Conservation (phyloP, 2,888 invertebrate genomes). For the Chymomyza amoena region DNA sequence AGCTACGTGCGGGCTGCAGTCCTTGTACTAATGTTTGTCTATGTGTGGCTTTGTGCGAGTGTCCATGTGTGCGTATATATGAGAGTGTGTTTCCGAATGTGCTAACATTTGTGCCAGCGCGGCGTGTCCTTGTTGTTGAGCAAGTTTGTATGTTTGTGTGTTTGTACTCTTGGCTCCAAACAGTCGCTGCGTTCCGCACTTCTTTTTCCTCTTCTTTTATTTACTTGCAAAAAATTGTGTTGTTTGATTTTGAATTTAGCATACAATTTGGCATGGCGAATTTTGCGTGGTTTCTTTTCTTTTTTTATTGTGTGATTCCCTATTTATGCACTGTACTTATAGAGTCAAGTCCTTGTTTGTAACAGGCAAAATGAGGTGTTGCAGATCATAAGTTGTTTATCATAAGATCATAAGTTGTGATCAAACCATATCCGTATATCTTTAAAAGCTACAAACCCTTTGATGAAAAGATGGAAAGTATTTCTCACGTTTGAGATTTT, state of each 20-base stretch:
- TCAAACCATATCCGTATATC: no score
- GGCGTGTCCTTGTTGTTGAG: neutral
- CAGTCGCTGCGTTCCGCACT: constrained; percentile 44
- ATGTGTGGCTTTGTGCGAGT: constrained; percentile 51
- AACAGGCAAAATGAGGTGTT: no score
- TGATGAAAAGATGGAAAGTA: no score
- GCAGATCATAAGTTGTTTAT: no score
- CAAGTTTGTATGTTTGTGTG: neutral
- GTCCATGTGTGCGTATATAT: constrained; percentile 14
- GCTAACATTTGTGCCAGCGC: constrained; percentile 53
- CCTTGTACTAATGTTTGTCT: constrained; percentile 64
- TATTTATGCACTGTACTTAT: no score
- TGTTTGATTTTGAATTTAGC: constrained; percentile 71
- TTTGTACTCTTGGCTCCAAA: constrained; percentile 56
- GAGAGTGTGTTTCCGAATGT: neutral
- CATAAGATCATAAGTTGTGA: no score
- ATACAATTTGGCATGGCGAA: constrained; percentile 45
- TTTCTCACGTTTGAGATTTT: no score
- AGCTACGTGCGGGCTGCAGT: constrained; percentile 13
- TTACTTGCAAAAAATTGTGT: constrained; percentile 37
- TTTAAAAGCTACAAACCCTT: no score
- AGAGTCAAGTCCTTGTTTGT: no score
- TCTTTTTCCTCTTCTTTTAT: constrained; percentile 40
- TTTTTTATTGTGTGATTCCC: no score
- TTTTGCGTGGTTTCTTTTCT: constrained; percentile 15